Percentiles rank a stretch among this genome's conserved stretches.
Evolutionary conservation across 2,797 vertebrate species (phyloP).

Genomic region (Sylvia borin): DNA sequence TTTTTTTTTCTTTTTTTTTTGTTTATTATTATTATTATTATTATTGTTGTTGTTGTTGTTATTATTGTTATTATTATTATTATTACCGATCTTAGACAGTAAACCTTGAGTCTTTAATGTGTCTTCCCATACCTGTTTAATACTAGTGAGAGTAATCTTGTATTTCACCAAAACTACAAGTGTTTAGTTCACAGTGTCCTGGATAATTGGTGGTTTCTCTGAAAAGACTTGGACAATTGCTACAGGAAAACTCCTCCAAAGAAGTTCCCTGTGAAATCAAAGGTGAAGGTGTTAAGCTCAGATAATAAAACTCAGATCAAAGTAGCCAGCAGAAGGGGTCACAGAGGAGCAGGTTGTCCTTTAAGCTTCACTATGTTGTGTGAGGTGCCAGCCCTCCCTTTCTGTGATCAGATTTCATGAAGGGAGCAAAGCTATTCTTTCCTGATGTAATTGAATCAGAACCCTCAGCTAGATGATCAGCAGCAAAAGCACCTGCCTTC

Average conservation of each 20-base stretch:
- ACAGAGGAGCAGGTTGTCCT: slow-evolving; percentile 42
- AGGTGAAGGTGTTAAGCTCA: slow-evolving; percentile 63
- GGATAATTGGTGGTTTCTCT: slow-evolving; percentile 73
- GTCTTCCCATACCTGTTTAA: slow-evolving; percentile 9
- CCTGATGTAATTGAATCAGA: slow-evolving; percentile 52
- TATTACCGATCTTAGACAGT: not conserved
- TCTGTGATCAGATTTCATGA: slow-evolving; percentile 62
- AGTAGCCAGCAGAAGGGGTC: slow-evolving; percentile 60
- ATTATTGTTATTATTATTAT: too few species aligned
- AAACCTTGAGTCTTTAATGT: slow-evolving; percentile 41
- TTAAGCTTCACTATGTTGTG: slow-evolving; percentile 34
- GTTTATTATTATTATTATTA: not conserved
- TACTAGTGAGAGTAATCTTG: slow-evolving; percentile 30
- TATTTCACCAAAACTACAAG: slow-evolving; percentile 38
- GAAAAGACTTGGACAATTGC: slow-evolving; percentile 57
- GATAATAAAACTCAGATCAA: slow-evolving; percentile 69
- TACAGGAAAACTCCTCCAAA: not conserved
- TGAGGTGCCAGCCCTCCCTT: slow-evolving; percentile 44
- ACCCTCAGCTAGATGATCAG: slow-evolving; percentile 2
- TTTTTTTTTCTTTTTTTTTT: not conserved
- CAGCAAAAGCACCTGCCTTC: slow-evolving; percentile 60
- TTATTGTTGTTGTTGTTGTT: too few species aligned
- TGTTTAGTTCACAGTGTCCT: slow-evolving; percentile 61
- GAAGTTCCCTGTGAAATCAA: slow-evolving; percentile 2
- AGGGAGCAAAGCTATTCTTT: slow-evolving; percentile 59